Evolutionary conservation across 2,888 invertebrate species (phyloP).

Genomic region (Nasonovia ribisnigri): DNA sequence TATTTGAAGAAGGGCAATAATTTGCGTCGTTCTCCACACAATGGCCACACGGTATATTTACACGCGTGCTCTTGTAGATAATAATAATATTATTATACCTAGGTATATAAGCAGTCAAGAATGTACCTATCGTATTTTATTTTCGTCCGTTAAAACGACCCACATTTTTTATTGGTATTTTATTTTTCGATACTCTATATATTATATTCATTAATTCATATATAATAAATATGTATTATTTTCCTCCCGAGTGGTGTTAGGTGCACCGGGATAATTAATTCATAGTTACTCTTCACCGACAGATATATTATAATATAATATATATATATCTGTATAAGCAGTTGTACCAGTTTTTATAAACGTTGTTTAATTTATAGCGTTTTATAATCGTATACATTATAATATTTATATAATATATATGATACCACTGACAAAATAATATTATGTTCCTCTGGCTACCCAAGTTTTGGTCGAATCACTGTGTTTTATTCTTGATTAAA

Average conservation of each 20-base stretch:
- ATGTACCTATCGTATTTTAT: neutral
- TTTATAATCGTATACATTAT: neutral
- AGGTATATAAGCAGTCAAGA: neutral
- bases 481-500: neutral
- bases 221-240: neutral
- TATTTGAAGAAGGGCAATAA: neutral
- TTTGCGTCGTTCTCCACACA: neutral
- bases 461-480: neutral
- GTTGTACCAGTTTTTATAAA: constrained; percentile 43
- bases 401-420: neutral
- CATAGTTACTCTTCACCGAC: constrained; percentile 27
- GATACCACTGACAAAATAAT: constrained; percentile 7
- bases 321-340: neutral
- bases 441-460: constrained; percentile 37
- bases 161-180: neutral
- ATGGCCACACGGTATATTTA: neutral
- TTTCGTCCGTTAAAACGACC: neutral
- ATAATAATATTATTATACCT: neutral
- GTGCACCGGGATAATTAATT: constrained; percentile 29
- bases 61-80: neutral
- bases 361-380: constrained; percentile 11
- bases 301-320: constrained; percentile 7
- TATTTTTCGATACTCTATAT: neutral
- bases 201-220: neutral
- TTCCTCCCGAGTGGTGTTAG: neutral